phyloP scores from a whole-genome alignment of 2,113 vertebrate species.

The Falco punctatus region DNA sequence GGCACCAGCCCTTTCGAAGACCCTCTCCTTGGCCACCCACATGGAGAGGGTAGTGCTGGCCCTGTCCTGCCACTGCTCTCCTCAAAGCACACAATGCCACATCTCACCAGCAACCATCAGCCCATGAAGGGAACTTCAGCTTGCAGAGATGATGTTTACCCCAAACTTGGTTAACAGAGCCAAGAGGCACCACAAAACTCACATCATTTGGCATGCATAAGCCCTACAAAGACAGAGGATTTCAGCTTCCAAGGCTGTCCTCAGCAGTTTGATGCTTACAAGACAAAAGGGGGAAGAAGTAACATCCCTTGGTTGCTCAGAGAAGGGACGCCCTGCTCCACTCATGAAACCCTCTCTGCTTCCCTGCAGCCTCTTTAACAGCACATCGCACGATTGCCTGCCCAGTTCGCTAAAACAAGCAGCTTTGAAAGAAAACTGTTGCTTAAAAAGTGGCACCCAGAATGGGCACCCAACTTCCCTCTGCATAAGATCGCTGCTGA shows the following conservation, averaged over 20 bases:
- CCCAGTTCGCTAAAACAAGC: background rate
- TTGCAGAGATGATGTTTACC: background rate
- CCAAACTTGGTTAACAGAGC: background rate
- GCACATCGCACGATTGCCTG: rapidly evolving
- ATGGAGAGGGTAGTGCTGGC: background rate
- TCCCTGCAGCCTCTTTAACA: background rate
- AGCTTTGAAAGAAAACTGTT: background rate
- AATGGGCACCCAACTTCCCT: background rate
- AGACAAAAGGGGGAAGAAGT: background rate
- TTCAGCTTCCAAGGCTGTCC: background rate
- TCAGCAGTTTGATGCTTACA: background rate
- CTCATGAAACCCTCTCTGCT: too few species aligned
- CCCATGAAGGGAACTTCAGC: background rate
- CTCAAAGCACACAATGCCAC: background rate
- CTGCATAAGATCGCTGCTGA: background rate
- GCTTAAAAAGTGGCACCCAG: background rate
- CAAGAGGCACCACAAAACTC: background rate
- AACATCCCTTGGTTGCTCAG: background rate
- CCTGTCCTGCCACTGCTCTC: background rate
- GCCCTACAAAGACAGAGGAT: background rate
- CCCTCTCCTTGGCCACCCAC: background rate
- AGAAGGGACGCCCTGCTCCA: background rate
- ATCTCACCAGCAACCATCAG: rapidly evolving
- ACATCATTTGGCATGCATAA: background rate
- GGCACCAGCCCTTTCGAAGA: background rate